These are phyloP conservation scores for Condylura cristata DNA, from an alignment of 2,113 vertebrate genomes.

Conservation along the genomic window DNA sequence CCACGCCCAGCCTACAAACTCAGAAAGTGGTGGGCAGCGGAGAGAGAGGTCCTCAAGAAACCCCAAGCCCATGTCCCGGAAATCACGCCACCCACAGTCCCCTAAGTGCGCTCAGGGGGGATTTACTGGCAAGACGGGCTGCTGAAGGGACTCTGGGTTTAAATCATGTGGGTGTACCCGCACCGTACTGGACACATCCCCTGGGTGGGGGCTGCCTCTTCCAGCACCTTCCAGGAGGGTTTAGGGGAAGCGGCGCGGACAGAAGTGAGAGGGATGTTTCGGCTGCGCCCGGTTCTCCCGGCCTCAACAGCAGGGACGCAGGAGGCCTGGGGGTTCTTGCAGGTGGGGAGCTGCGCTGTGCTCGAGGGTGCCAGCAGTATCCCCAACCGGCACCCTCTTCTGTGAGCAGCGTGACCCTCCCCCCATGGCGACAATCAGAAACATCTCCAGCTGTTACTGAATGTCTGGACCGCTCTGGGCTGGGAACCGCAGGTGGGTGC, in stretches of 20 bases:
- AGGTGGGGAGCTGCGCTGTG: too few relatives aligned
- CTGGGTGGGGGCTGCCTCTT: background rate
- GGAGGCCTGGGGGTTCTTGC: too few relatives aligned
- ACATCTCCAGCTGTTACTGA: background rate
- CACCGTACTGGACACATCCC: fast-evolving
- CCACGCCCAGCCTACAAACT: background rate
- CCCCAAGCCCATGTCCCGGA: constrained; percentile 7
- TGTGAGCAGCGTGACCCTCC: fast-evolving
- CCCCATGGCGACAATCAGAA: background rate
- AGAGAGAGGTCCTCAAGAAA: constrained; percentile 46
- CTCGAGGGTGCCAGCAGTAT: background rate
- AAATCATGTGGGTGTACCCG: background rate
- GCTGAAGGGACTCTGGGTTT: background rate
- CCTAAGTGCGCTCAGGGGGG: background rate
- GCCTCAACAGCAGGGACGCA: fast-evolving
- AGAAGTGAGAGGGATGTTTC: fast-evolving
- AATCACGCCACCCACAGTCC: background rate
- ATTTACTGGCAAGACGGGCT: constrained; percentile 28
- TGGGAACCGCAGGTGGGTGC: background rate
- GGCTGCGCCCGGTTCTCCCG: too few relatives aligned
- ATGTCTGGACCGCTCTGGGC: background rate
- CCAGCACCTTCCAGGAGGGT: background rate
- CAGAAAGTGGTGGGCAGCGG: constrained; percentile 53
- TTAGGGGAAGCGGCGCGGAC: too few relatives aligned
- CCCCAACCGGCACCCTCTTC: background rate